Evolutionary conservation across 2,113 vertebrate species (phyloP), one percentile per base, ranked within the genome.

Genomic region (Oncorhynchus keta): DNA sequence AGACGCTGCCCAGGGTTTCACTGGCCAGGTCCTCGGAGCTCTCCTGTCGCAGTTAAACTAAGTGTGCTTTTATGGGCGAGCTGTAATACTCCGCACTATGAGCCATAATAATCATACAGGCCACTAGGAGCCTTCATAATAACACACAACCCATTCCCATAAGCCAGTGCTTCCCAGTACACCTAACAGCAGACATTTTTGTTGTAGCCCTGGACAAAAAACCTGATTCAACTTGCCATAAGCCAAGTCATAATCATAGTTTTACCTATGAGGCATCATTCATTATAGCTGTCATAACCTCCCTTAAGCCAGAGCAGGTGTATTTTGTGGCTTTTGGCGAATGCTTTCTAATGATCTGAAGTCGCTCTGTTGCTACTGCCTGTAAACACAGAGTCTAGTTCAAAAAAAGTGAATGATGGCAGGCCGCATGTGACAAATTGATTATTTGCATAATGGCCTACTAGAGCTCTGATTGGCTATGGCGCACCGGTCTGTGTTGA

Each of bases 31-130:
- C 91, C 84, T 86, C 85, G 62, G 22, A 81, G 86, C 87, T 85
- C 91, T 88, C 86, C 88, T 79, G 88, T 83, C 72, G 88, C 86
- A 85, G 89, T 91, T 92, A 92, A 92, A 92, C 90, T 90, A 89
- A 93, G 91, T 91, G 87, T 89, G 90, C 89, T 89, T 93, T 92
- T 93, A 93, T 82, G 83, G 81, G 78, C 66, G 61, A 78, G 86
- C 83, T 74, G 83, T 87, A 88, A 87, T 87, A 84, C 82, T 74
- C 81, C 81, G 84, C 79, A 87, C 87, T 84, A 81, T 75, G 85
- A 81, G 70, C 84, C 81, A 74, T 83, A 89, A 89, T 85, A 87
- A 86, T 89, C 84, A 86, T 78, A 88, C 65, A 13, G 51, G 82
- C 66, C 73, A 62, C 24, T 74, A 88, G 85, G 83, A 87, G 80